Base-by-base conservation (phyloP, 1,140 invertebrate genomes). In the Ceratitis capitata region DNA sequence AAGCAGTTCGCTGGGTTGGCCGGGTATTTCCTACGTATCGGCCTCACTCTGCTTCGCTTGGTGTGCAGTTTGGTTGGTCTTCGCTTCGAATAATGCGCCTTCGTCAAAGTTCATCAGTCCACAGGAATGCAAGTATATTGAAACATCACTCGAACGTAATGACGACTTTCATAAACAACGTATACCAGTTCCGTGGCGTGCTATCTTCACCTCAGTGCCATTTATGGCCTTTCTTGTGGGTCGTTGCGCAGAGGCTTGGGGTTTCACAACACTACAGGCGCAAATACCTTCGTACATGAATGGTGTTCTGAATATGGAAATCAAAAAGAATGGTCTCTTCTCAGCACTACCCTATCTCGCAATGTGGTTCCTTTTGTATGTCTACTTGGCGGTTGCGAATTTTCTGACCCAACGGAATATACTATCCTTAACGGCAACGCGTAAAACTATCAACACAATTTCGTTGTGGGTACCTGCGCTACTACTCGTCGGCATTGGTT, bases 181-280 rank as follows among this genome's bases (percentile, higher is more conserved):
- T 19, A 53, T 51, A 9, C 85, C 84, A 2, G 90, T 90, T 19
- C 97, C 97, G 3, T 98, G 97, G 97, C 93, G 91, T 39, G 90
- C 93, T 23, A 97, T 99, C 56, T 93, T 96, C 0, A 96, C 94
- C 0, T 97, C 96, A 5, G 85, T 95, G 5, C 96, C 98, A 0
- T 95, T 98, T 85, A 97, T 95, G 95, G 96, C 97, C 0, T 92
- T 98, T 19, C 93, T 97, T 19, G 92, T 97, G 1, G 95, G 94
- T 0, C 97, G 99, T 89, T 96, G 96, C 89, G 95, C 96, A 0
- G 96, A 98, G 88, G 97, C 97, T 89, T 99, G 97, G 98, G 97
- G 97, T 0, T 97, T 97, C 91, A 98, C 97, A 93, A 98, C 97
- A 2, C 93, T 99, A 85, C 93, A 99, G 51, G 98, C 97, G 0